These are phyloP conservation scores for Drosophila antonietae DNA, from an alignment of 2,888 invertebrate species.

Conservation along the genomic window DNA sequence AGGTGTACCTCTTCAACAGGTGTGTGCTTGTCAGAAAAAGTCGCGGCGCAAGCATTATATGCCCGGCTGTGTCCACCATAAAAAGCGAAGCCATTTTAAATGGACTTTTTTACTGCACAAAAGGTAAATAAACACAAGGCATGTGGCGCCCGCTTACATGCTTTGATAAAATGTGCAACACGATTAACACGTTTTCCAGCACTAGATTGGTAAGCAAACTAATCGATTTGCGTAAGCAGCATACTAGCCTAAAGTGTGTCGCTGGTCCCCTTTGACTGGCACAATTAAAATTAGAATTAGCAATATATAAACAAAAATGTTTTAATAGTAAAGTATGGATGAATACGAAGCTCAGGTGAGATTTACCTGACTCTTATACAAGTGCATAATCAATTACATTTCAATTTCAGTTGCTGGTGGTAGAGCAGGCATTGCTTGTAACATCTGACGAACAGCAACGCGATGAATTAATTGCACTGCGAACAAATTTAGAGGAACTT, in stretches of 20 bases:
- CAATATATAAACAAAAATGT: conserved; percentile 36
- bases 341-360: conserved; percentile 76
- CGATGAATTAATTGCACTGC: conserved; percentile 87
- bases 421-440: conserved; percentile 86
- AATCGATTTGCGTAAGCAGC: conserved; percentile 11
- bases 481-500: conserved; percentile 88
- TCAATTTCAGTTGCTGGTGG: conserved; percentile 87
- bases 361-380: not conserved
- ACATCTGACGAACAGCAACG: conserved; percentile 85
- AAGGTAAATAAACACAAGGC: conserved; percentile 39
- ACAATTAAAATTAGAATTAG: not conserved
- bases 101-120: conserved; percentile 1
- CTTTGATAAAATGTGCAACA: conserved; percentile 26
- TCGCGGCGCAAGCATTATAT: conserved; percentile 22
- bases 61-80: conserved; percentile 28
- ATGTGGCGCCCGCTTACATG: conserved; percentile 36
- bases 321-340: conserved; percentile 51
- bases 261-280: conserved; percentile 13
- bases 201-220: conserved; percentile 6
- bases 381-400: not conserved
- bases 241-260: conserved; percentile 9
- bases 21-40: conserved; percentile 36
- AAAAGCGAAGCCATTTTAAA: conserved; percentile 35
- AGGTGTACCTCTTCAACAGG: conserved; percentile 61
- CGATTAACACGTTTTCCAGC: conserved; percentile 12